These are phyloP conservation scores for Podotricha telesiphe DNA, from an alignment of 2,888 invertebrate genomes.

Conservation along the genomic window DNA sequence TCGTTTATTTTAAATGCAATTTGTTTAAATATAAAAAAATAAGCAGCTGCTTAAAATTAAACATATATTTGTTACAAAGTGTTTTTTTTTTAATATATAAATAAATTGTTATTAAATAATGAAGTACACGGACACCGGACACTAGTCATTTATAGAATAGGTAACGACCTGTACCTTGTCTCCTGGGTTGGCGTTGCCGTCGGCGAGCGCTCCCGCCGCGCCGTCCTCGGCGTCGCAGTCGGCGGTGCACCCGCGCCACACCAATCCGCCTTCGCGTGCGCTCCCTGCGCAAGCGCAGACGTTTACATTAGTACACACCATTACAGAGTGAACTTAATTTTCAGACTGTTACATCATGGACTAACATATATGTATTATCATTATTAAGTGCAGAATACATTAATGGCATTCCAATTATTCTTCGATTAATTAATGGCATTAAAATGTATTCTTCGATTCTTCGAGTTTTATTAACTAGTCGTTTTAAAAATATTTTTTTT, in stretches of 20 bases:
- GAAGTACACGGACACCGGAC: neutral
- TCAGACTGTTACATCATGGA: neutral
- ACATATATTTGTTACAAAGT: neutral
- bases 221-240: constrained; percentile 81
- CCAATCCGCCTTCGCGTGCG: constrained; percentile 83
- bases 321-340: constrained; percentile 4
- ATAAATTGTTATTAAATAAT: neutral
- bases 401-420: neutral
- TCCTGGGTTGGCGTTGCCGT: constrained; percentile 85
- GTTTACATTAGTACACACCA: constrained; percentile 8
- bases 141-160: neutral
- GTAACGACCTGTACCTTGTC: constrained; percentile 77
- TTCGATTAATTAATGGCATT: neutral
- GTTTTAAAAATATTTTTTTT: neutral
- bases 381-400: neutral
- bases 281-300: constrained; percentile 60
- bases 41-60: neutral
- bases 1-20: neutral
- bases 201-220: constrained; percentile 81
- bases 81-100: neutral
- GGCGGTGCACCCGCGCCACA: constrained; percentile 83
- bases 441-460: neutral
- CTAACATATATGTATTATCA: neutral
- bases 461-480: too few relatives aligned
- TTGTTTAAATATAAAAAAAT: neutral